phyloP scores from a whole-genome alignment of 2,888 invertebrate species.

The Mimas tiliae region DNA sequence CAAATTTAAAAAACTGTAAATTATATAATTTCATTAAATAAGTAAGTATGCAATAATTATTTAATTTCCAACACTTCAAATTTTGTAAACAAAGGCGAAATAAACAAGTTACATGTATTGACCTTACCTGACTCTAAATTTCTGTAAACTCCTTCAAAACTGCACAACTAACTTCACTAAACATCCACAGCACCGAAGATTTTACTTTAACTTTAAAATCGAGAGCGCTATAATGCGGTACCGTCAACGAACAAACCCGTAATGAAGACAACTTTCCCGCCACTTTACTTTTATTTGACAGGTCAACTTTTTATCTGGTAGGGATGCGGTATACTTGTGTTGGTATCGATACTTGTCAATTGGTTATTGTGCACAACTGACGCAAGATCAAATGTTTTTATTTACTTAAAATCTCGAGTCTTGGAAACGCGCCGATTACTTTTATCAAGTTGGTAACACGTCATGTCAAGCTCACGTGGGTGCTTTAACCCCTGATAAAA shows the following conservation, averaged over 20 bases:
- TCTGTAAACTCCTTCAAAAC: not conserved
- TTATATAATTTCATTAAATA: too few species aligned
- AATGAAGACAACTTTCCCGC: constrained; percentile 42
- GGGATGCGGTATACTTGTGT: constrained; percentile 21
- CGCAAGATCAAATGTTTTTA: not conserved
- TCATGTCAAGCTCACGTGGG: too few species aligned
- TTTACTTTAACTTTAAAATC: constrained; percentile 26
- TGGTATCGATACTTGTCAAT: not conserved
- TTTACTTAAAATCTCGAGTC: too few species aligned
- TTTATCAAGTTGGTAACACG: too few species aligned
- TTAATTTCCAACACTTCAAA: too few species aligned
- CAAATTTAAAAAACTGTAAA: not conserved
- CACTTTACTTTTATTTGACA: constrained; percentile 53
- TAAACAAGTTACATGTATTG: too few species aligned
- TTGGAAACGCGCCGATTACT: too few species aligned
- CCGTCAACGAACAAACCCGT: constrained; percentile 16
- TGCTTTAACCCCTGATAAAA: too few species aligned
- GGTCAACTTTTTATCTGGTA: constrained; percentile 32
- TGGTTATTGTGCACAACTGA: not conserved
- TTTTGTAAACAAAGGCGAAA: too few species aligned
- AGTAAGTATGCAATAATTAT: too few species aligned
- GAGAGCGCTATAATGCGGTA: constrained; percentile 4
- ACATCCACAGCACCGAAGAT: constrained; percentile 19
- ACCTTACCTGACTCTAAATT: constrained; percentile 2
- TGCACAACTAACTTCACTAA: not conserved